These are phyloP conservation scores for Hirtodrosophila histrioides DNA, from an alignment of 2,888 invertebrate species.

Conservation along the genomic window DNA sequence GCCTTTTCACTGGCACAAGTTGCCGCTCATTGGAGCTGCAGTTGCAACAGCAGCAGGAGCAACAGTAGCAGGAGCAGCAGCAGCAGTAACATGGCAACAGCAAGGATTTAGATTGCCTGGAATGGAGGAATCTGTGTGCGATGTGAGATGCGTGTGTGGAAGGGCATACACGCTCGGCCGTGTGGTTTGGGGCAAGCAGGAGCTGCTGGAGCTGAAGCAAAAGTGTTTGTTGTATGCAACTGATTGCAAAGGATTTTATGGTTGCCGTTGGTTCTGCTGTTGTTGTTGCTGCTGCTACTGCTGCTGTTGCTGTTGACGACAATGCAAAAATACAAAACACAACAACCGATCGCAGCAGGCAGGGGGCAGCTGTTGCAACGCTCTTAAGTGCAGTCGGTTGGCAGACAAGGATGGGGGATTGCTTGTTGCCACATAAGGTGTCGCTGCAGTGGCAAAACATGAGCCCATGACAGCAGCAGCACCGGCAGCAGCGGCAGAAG, in stretches of 20 bases:
- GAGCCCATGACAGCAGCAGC: conserved; percentile 60
- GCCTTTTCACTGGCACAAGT: conserved; percentile 44
- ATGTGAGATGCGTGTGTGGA: conserved; percentile 16
- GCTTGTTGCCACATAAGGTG: conserved; percentile 79
- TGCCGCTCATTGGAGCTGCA: conserved; percentile 36
- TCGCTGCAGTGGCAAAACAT: conserved; percentile 67
- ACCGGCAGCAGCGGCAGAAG: conserved; percentile 33
- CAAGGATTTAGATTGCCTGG: conserved; percentile 44
- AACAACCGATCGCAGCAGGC: conserved; percentile 40
- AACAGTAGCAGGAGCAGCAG: conserved; percentile 29
- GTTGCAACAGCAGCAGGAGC: conserved; percentile 30
- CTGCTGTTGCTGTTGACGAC: conserved; percentile 44
- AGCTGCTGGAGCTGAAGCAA: conserved; percentile 18
- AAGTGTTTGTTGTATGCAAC: conserved; percentile 72
- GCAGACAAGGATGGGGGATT: conserved; percentile 17
- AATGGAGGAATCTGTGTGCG: conserved; percentile 10
- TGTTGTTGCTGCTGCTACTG: conserved; percentile 27
- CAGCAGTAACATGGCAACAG: conserved; percentile 31
- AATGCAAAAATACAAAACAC: conserved; percentile 64
- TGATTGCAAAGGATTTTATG: conserved; percentile 78
- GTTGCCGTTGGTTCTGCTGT: conserved; percentile 43
- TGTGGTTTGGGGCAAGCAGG: conserved; percentile 33
- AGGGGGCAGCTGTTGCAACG: conserved; percentile 33
- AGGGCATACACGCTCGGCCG: conserved; percentile 14
- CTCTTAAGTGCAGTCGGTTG: conserved; percentile 33